phyloP scores from a whole-genome alignment of 2,888 invertebrate genomes.

The Acanthosepion lycidas region DNA sequence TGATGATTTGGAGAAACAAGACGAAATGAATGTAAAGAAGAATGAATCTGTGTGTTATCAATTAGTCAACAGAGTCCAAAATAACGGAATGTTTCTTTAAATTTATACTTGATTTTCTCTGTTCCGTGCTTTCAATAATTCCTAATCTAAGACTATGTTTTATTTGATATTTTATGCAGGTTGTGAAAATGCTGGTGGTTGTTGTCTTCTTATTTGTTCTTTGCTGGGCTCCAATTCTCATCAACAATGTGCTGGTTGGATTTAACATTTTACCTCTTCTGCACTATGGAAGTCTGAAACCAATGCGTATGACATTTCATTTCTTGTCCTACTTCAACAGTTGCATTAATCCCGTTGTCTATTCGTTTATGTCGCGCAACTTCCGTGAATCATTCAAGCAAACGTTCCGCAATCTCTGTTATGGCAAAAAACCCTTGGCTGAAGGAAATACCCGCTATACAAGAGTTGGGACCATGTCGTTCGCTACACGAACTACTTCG shows the following conservation, averaged over 20 bases:
- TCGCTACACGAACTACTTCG: constrained; percentile 37
- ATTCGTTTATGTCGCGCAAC: constrained; percentile 84
- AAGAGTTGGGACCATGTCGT: constrained; percentile 33
- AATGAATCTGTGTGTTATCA: too few species aligned
- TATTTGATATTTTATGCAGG: constrained; percentile 75
- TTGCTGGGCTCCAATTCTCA: constrained; percentile 83
- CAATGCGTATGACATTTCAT: constrained; percentile 80
- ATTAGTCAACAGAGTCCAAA: too few species aligned
- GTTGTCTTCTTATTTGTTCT: constrained; percentile 83
- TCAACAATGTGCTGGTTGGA: constrained; percentile 81
- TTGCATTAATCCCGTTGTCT: constrained; percentile 84
- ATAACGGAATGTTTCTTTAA: too few species aligned
- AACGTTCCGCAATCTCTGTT: constrained; percentile 61
- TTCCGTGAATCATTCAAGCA: constrained; percentile 77
- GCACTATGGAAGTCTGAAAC: constrained; percentile 78
- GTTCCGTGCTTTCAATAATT: background rate
- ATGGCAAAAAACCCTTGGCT: background rate
- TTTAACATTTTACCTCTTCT: constrained; percentile 77
- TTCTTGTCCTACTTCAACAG: constrained; percentile 84
- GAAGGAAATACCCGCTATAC: background rate
- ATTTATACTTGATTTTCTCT: background rate
- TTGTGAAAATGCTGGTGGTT: constrained; percentile 83
- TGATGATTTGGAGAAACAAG: too few species aligned
- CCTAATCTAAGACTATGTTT: background rate
- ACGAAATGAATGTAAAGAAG: too few species aligned